Evolutionary conservation across 1,140 invertebrate genomes (phyloP), one percentile per base, ranked within the genome.

Genomic region (Philopotamus ludificatus): DNA sequence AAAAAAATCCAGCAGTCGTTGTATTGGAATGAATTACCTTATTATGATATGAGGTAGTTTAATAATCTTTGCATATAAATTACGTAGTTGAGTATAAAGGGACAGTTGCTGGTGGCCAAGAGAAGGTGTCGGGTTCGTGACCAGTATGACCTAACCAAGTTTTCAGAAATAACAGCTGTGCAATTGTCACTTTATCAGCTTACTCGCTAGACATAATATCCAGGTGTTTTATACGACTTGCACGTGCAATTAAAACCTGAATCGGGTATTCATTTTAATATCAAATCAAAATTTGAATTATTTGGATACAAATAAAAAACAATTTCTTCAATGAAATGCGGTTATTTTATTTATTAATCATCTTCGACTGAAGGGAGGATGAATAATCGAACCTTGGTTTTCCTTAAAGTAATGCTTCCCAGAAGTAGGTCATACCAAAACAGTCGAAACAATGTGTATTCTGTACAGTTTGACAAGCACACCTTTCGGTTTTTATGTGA

Each of bases 11-110:
- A 54, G 63, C 3, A n/a, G 60, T 20, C 21, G 58, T 15, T 70
- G 18, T 70, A 70, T 57, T 70, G 68, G 68, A 18, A 64, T 16
- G 68, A 70, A 16, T 34, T 70, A 15, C 39, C 54, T 16, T 63
- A 60, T 22, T 60, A 60, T 20, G 26, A 26, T 26, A 34, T 60
- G 25, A 51, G 41, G 34, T 62, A 67, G 57, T 44, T 49, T 12
- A 34, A 34, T 34, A 34, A 12, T 7, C 28, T 34, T 34, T 34
- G 28, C 28, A 34, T 34, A 34, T 34, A 34, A 34, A 34, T n/a
- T n/a, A n/a, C 28, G 28, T 34, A 34, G 28, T n/a, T 7, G 28
- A 34, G 28, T 12, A 34, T 34, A 34, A 34, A 34, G 28, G 28
- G 28, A 34, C 12, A 7, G 28, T 34, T 4, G 28, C 12, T 34